Evolutionary conservation across 2,797 vertebrate genomes (phyloP), one percentile per base, ranked within the genome.

Genomic region (Centroberyx gerrardi): DNA sequence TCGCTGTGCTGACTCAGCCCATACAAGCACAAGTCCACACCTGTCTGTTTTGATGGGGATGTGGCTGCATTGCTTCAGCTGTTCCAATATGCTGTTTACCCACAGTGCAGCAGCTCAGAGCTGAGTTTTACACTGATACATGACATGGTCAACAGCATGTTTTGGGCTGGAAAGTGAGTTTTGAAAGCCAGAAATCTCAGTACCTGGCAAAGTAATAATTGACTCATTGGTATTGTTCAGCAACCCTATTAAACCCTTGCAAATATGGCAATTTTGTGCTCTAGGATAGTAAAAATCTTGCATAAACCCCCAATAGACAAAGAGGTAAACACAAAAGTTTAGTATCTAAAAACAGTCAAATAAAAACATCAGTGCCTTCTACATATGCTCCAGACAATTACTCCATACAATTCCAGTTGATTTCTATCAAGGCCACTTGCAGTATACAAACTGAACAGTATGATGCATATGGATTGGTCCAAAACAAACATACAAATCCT

Each of bases 1-100:
- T 51, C 7, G 62, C 61, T 56, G 60, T 17, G 84, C 86, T 82
- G 66, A 90, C 75, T 90, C 85, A 87, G 74, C 80, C 13, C 68
- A 22, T 27, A 49, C 38, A 8, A 63, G 54, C 62, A 68, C 80
- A 74, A 70, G 78, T 66, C 56, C 54, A 56, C 15, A 33, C 54
- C 28, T 51, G 22, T 49, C 66, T 60, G 51, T 59, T 48, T 18
- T 22, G 52, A 52, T 38, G 42, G 53, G 56, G 51, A 9, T 68
- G 52, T 17, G 68, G 18, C 18, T 54, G 31, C 29, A 33, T 17
- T 31, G 70, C 69, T 22, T 29, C 22, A 51, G 44, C 54, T 64
- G 78, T 63, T 38, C 66, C 66, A 64, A 17, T 31, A 29, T 72
- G 48, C 52, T 79, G 58, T 69, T 87, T 71, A 82, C n/a, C 29